A percentile compares a stretch with the other conserved stretches of the same genome.
Evolutionary conservation across 2,113 vertebrate genomes (phyloP).

Genomic region (Synodontis membranacea): DNA sequence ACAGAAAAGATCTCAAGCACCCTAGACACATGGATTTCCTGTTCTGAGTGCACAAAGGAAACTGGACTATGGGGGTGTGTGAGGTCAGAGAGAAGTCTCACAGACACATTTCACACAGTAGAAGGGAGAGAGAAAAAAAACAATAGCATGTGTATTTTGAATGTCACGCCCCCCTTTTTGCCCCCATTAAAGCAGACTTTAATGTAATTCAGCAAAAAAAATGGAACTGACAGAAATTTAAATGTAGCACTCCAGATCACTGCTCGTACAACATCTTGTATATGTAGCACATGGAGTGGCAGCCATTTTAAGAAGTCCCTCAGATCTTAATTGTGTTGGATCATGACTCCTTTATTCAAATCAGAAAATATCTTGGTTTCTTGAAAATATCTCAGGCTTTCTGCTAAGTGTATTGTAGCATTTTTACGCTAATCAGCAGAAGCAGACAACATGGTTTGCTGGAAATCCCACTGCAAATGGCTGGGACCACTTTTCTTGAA

Average conservation of each 20-base stretch:
- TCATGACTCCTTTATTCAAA: not conserved
- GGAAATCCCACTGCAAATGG: no score
- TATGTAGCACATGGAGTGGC: not conserved
- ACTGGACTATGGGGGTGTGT: constrained; percentile 1
- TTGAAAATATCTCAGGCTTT: not conserved
- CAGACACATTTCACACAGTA: constrained; percentile 5
- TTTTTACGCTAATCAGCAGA: no score
- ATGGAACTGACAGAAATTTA: not conserved
- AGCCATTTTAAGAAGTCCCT: not conserved
- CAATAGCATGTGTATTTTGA: not conserved
- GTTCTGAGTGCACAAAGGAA: constrained; percentile 20
- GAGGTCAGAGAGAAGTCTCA: not conserved
- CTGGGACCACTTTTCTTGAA: no score
- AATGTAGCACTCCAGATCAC: not conserved
- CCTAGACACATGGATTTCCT: constrained; percentile 13
- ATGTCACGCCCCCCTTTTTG: not conserved
- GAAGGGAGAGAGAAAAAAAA: constrained; percentile 36
- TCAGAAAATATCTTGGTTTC: not conserved
- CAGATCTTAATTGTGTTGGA: not conserved
- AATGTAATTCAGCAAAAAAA: not conserved
- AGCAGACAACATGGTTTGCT: no score
- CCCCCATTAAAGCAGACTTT: not conserved
- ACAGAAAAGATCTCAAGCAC: constrained; percentile 21
- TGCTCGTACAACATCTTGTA: not conserved
- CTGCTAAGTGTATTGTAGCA: not conserved